Conservation (phyloP, 1,140 invertebrate species). For the Drosophila auraria region DNA sequence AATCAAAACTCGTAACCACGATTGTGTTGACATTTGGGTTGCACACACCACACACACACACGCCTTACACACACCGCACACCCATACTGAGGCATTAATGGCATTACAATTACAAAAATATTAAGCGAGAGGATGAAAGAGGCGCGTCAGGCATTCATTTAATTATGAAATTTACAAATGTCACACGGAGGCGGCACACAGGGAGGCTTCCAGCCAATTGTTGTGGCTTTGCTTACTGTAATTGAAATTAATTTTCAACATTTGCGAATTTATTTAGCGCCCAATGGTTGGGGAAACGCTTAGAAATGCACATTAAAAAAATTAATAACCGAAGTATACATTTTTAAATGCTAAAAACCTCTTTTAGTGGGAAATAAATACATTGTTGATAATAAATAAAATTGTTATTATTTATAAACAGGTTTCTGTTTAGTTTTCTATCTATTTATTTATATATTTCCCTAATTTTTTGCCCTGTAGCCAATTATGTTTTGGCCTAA, state of each 20-base stretch:
- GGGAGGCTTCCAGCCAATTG: slow-evolving; percentile 33
- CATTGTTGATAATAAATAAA: not conserved
- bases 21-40: slow-evolving; percentile 53
- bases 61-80: not conserved
- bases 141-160: slow-evolving; percentile 49
- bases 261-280: slow-evolving; percentile 28
- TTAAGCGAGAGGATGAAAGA: slow-evolving; percentile 26
- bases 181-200: not conserved
- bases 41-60: not conserved
- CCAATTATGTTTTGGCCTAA: slow-evolving; percentile 37
- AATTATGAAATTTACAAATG: slow-evolving; percentile 62
- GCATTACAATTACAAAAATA: slow-evolving; percentile 42
- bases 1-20: slow-evolving; percentile 38
- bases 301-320: not conserved
- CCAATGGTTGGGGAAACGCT: not conserved
- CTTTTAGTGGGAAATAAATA: accelerated
- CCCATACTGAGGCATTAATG: slow-evolving; percentile 32
- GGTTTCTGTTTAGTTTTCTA: no score
- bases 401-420: no score
- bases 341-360: not conserved
- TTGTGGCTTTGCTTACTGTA: slow-evolving; percentile 58
- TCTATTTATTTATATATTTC: not conserved
- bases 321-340: no score
- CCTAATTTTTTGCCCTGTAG: not conserved
- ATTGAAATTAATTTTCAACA: slow-evolving; percentile 68